These are phyloP conservation scores for Pteropus alecto DNA, from an alignment of 2,113 vertebrate species.

Conservation along the genomic window DNA sequence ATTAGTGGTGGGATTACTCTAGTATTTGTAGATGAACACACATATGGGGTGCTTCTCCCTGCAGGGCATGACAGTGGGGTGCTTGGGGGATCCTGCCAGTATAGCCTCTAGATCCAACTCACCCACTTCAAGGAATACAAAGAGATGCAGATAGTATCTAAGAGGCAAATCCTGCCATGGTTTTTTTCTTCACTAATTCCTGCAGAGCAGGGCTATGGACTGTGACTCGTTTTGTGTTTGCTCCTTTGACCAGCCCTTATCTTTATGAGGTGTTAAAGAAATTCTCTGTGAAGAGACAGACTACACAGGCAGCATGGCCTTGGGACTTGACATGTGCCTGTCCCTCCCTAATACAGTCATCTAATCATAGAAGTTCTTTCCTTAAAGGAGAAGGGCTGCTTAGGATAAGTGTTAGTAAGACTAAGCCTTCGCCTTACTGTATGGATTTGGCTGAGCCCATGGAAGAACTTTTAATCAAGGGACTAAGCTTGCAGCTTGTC, in stretches of 20 bases:
- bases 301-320: not conserved
- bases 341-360: not conserved
- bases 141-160: not conserved
- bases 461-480: not conserved
- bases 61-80: not conserved
- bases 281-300: not conserved
- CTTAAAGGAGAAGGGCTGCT: not conserved
- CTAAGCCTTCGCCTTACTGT: not conserved
- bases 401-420: not conserved
- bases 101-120: not conserved
- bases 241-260: not conserved
- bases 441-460: not conserved
- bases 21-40: not conserved
- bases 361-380: not conserved
- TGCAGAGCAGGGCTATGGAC: not conserved
- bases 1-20: not conserved
- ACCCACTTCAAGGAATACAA: not conserved
- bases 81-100: not conserved
- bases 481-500: not conserved
- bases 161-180: not conserved
- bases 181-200: not conserved
- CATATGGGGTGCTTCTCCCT: not conserved
- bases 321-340: not conserved
- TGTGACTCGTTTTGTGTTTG: not conserved
- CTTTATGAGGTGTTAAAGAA: not conserved